Evolutionary conservation across 1,140 invertebrate genomes (phyloP).

Genomic region (Zaprionus nigranus): DNA sequence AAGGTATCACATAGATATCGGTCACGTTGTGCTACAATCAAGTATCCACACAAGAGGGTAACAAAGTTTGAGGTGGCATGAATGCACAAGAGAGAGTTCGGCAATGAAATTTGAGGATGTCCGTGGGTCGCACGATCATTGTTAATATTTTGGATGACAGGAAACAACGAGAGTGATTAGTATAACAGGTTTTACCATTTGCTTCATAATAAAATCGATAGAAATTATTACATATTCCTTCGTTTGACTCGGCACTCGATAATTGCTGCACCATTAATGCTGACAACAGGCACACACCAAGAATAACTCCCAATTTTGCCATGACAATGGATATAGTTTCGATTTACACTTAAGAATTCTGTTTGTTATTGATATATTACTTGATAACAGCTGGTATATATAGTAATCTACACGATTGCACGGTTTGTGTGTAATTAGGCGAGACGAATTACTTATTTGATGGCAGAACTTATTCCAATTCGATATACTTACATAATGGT

Average conservation of each 20-base stretch:
- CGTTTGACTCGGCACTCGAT: slow-evolving; percentile 26
- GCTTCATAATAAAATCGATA: slow-evolving; percentile 41
- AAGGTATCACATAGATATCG: slow-evolving; percentile 48
- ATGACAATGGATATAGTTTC: slow-evolving; percentile 16
- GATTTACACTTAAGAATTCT: neutral
- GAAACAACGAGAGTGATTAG: slow-evolving; percentile 37
- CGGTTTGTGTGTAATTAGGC: slow-evolving; percentile 63
- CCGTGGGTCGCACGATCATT: slow-evolving; percentile 11
- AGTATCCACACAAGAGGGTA: neutral
- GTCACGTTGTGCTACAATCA: slow-evolving; percentile 66
- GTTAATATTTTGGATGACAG: slow-evolving; percentile 25
- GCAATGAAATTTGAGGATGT: slow-evolving; percentile 19
- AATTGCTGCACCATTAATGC: slow-evolving; percentile 52
- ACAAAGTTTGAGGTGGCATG: too few relatives aligned
- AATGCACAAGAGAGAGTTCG: neutral
- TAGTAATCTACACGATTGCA: slow-evolving; percentile 62
- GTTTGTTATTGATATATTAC: too few relatives aligned
- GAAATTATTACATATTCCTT: too few relatives aligned
- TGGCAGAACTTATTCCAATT: slow-evolving; percentile 17
- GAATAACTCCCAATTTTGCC: slow-evolving; percentile 46
- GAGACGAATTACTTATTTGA: slow-evolving; percentile 59
- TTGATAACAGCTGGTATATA: slow-evolving; percentile 4
- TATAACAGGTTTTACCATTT: slow-evolving; percentile 45
- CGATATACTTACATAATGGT: too few relatives aligned
- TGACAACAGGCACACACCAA: slow-evolving; percentile 39